phyloP scores from a whole-genome alignment of 2,888 invertebrate species.

The Lasioglossum figueresi region DNA sequence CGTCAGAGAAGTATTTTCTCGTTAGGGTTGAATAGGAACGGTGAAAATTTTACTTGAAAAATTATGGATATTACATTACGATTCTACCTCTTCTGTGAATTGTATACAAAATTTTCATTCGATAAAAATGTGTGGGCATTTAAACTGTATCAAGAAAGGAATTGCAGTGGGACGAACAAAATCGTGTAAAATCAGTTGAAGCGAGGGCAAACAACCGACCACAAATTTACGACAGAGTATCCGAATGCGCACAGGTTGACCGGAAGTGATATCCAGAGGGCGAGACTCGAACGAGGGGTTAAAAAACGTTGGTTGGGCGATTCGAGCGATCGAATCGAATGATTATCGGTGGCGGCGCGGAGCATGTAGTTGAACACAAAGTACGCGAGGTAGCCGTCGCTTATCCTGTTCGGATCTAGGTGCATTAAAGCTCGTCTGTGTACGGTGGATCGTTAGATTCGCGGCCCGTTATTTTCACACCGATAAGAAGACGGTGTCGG shows the following conservation, averaged over 20 bases:
- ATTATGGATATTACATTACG: background rate
- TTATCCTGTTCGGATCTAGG: conserved; percentile 56
- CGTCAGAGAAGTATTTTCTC: background rate
- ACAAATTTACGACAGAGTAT: background rate
- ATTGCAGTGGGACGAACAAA: background rate
- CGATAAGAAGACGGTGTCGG: conserved; percentile 55
- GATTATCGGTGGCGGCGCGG: conserved; percentile 41
- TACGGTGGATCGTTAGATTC: conserved; percentile 46
- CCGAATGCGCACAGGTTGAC: background rate
- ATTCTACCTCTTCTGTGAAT: background rate
- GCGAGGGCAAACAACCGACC: background rate
- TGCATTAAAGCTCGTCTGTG: conserved; percentile 22
- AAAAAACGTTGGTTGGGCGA: background rate
- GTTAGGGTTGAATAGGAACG: background rate
- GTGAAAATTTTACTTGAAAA: background rate
- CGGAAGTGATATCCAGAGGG: background rate
- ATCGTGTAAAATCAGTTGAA: background rate
- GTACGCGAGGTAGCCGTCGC: conserved; percentile 44
- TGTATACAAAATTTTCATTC: background rate
- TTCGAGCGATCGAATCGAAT: conserved; percentile 22
- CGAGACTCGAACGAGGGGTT: background rate
- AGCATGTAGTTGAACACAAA: conserved; percentile 49
- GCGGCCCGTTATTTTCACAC: conserved; percentile 64
- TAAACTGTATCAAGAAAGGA: background rate
- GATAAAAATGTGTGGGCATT: background rate